Percentiles rank a stretch among this genome's conserved stretches.
phyloP scores from a whole-genome alignment of 2,113 vertebrate species.

The Oplegnathus fasciatus region DNA sequence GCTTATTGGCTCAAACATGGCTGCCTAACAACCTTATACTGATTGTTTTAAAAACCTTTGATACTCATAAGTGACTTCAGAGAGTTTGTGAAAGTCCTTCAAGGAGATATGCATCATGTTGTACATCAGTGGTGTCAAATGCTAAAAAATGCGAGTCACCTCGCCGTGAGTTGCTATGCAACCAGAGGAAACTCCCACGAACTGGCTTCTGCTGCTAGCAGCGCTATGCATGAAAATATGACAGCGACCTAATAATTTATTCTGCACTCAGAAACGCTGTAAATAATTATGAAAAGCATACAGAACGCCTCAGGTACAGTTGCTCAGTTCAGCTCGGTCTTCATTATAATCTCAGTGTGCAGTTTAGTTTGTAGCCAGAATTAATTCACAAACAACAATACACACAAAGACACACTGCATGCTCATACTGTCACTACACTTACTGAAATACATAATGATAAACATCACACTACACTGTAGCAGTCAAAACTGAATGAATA shows the following conservation, averaged over 20 bases:
- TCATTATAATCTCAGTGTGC: slow-evolving; percentile 7
- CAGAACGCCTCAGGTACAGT: neutral
- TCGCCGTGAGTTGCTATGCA: slow-evolving; percentile 63
- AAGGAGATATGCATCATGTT: slow-evolving; percentile 20
- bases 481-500: slow-evolving; percentile 39
- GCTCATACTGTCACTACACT: neutral
- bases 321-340: slow-evolving; percentile 19
- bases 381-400: slow-evolving; percentile 35
- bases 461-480: slow-evolving; percentile 7
- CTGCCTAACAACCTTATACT: slow-evolving; percentile 22
- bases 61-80: neutral
- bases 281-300: slow-evolving; percentile 29
- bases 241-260: slow-evolving; percentile 47
- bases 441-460: slow-evolving; percentile 5
- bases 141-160: slow-evolving; percentile 50
- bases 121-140: slow-evolving; percentile 40
- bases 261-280: slow-evolving; percentile 7
- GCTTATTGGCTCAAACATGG: slow-evolving; percentile 52
- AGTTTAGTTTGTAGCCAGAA: neutral
- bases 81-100: slow-evolving; percentile 14
- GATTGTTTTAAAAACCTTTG: slow-evolving; percentile 1
- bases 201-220: slow-evolving; percentile 38
- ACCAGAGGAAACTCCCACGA: slow-evolving; percentile 47
- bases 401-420: neutral
- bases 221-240: slow-evolving; percentile 41